Evolutionary conservation across 2,113 vertebrate genomes (phyloP).

Genomic region (Forbesichthys papilliferus): DNA sequence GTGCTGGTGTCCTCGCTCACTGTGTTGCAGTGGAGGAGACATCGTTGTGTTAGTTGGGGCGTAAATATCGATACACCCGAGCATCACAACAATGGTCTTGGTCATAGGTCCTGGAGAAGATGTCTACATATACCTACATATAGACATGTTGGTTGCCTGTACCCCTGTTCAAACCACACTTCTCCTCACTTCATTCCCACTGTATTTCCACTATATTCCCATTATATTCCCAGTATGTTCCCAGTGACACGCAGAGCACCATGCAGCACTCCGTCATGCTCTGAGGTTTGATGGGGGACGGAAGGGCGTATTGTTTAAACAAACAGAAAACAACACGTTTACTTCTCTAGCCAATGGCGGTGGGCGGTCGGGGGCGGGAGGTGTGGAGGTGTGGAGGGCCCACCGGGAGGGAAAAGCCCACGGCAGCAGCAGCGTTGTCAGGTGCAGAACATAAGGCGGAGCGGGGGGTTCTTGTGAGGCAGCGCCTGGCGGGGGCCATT

Average conservation of each 20-base stretch:
- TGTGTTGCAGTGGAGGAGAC: not conserved
- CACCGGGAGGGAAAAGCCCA: constrained; percentile 41
- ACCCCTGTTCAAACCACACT: constrained; percentile 35
- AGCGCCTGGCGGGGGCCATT: constrained; percentile 71
- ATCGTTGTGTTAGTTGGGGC: not conserved
- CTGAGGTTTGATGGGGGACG: not conserved
- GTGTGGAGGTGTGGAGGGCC: constrained; percentile 32
- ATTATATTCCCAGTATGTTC: not conserved
- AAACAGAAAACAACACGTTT: not conserved
- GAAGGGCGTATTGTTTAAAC: not conserved
- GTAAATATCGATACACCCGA: too few relatives aligned
- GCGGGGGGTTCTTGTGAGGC: constrained; percentile 66
- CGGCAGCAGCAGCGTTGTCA: not conserved
- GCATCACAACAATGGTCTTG: constrained; percentile 22
- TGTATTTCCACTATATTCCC: too few relatives aligned
- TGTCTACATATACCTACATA: constrained; percentile 19
- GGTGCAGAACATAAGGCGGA: constrained; percentile 30
- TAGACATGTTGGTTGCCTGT: constrained; percentile 35
- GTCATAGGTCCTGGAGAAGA: constrained; percentile 14
- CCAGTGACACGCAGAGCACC: not conserved
- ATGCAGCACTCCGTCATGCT: too few relatives aligned
- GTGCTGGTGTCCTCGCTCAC: too few relatives aligned
- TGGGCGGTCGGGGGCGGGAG: constrained; percentile 17
- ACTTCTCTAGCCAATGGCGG: constrained; percentile 5
- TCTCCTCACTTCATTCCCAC: constrained; percentile 13